Conservation (phyloP, 2,888 invertebrate species). For the Brachylomia viminalis region DNA sequence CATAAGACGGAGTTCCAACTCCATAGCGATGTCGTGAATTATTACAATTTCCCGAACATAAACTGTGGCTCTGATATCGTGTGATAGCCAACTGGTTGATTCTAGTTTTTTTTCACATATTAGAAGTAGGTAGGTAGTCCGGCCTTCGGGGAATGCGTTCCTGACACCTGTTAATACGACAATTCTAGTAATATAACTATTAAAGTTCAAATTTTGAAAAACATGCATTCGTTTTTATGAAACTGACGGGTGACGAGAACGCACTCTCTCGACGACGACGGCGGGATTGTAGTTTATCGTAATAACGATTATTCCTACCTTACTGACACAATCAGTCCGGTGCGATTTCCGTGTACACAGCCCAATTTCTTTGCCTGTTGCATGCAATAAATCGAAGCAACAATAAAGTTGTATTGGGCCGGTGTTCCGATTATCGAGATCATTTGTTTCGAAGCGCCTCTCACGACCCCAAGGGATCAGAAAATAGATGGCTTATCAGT, state of each 20-base stretch:
- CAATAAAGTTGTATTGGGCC: background rate
- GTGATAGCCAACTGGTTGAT: background rate
- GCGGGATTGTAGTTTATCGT: background rate
- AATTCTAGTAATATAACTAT: too few species aligned
- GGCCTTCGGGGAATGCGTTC: too few species aligned
- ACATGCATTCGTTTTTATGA: too few species aligned
- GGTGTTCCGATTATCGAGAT: background rate
- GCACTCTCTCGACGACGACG: too few species aligned
- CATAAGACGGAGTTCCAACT: constrained; percentile 57
- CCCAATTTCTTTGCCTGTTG: constrained; percentile 7
- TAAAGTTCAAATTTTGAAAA: too few species aligned
- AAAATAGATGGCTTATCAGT: background rate
- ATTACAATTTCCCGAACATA: constrained; percentile 20
- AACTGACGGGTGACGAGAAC: too few species aligned
- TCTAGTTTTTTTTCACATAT: constrained; percentile 6
- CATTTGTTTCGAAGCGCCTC: background rate
- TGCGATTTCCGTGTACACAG: background rate
- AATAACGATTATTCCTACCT: background rate
- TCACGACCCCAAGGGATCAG: background rate
- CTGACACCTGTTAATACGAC: too few species aligned
- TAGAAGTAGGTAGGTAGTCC: background rate
- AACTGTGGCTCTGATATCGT: constrained; percentile 6
- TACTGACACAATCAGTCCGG: background rate
- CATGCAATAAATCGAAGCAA: constrained; percentile 21
- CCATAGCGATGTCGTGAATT: constrained; percentile 18